phyloP scores from a whole-genome alignment of 2,113 vertebrate genomes.

The Lagopus leucura region DNA sequence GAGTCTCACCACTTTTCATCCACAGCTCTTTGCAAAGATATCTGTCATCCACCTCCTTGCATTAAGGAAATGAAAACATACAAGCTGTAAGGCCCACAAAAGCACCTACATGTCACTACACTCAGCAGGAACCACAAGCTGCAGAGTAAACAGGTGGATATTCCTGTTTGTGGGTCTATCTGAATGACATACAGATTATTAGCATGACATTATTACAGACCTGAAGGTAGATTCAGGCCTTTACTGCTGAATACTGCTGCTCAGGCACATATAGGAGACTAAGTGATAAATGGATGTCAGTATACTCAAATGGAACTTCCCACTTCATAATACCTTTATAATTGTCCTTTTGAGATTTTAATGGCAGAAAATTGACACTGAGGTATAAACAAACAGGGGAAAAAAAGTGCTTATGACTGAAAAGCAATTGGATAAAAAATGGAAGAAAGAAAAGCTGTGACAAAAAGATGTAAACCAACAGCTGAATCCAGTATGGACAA shows the following conservation, averaged over 20 bases:
- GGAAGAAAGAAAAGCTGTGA: neutral
- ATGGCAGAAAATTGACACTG: neutral
- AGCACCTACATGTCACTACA: neutral
- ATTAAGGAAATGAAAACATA: neutral
- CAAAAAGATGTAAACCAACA: neutral
- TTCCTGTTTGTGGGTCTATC: neutral
- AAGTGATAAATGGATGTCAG: neutral
- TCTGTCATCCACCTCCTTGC: neutral
- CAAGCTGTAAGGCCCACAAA: neutral
- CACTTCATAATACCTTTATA: neutral
- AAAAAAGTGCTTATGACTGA: neutral
- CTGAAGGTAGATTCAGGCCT: neutral
- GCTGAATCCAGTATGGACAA: neutral
- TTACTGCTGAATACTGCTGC: neutral
- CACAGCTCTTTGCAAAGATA: neutral
- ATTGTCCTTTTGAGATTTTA: neutral
- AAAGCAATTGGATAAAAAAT: neutral
- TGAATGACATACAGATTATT: neutral
- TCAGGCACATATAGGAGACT: neutral
- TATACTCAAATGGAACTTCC: neutral
- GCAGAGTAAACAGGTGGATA: neutral
- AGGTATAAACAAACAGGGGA: neutral
- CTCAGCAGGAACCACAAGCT: neutral
- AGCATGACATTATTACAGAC: neutral
- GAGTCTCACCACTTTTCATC: neutral